Evolutionary conservation across 2,888 invertebrate species (phyloP), one percentile per base, ranked within the genome.

Genomic region (Muscina levida): DNA sequence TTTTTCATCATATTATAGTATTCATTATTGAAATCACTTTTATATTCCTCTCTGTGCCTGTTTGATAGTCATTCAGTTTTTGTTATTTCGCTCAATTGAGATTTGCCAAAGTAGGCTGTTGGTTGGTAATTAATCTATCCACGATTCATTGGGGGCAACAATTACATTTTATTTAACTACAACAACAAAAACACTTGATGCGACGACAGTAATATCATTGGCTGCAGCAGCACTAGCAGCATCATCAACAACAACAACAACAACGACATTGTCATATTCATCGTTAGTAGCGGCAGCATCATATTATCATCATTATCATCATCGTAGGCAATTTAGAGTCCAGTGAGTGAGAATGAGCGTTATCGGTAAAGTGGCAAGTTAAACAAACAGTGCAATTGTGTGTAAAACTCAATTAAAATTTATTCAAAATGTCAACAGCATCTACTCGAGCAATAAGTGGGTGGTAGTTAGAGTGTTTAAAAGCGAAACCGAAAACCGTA

Each of bases 341-440:
- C 10, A 79, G 56, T 44, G n/a, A 42, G 53, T 37, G 22, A 39
- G 53, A 17, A 44, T 31, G 31, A 31, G 31, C 31, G 8, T 31
- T 31, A 48, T 19, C 31, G 24, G 17, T 84, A 88, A 87, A 87
- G 87, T 87, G 87, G 88, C 87, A 87, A 85, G 88, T 88, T 89
- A 87, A 87, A 88, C 87, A 88, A 88, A 87, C 87, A 89, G 85
- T 88, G 85, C 86, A 87, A 87, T 87, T 87, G 89, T 87, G 86
- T 89, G 85, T 83, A 89, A 89, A 81, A 89, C 87, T 87, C 87
- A 89, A 87, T 87, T 87, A 87, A 89, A 89, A 85, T 87, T 87
- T 89, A 88, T 88, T 87, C 88, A 87, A 88, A 88, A 89, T 88
- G 88, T 87, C 89, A 88, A 86, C 87, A 87, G 74, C 87, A 88